phyloP scores from a whole-genome alignment of 2,113 vertebrate species.

The Centropristis striata region DNA sequence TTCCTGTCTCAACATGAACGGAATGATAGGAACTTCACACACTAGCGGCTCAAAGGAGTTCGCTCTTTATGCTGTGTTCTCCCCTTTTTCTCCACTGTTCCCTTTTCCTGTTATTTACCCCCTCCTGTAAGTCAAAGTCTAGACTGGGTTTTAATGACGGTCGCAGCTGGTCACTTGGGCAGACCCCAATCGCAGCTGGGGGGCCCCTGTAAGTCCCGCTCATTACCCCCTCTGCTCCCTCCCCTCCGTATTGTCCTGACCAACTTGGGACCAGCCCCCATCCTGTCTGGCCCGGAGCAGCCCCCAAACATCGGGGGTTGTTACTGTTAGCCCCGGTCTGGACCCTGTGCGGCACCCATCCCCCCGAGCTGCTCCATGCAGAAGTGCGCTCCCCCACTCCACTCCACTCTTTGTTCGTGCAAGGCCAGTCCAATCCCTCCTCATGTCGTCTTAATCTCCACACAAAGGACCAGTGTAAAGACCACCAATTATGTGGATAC shows the following conservation, averaged over 20 bases:
- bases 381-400: conserved; percentile 59
- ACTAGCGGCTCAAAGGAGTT: conserved; percentile 51
- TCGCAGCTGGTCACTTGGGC: conserved; percentile 80
- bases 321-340: conserved; percentile 62
- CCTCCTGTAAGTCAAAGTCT: conserved; percentile 84
- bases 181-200: conserved; percentile 71
- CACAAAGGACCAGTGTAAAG: conserved; percentile 88
- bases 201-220: conserved; percentile 48
- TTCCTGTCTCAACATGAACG: conserved; percentile 85
- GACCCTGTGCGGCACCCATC: conserved; percentile 52
- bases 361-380: conserved; percentile 55
- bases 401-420: conserved; percentile 80
- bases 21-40: conserved; percentile 85
- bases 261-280: conserved; percentile 60
- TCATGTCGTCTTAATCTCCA: conserved; percentile 86
- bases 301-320: conserved; percentile 63
- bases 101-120: conserved; percentile 58
- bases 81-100: conserved; percentile 56
- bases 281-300: conserved; percentile 68
- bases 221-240: conserved; percentile 13
- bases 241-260: conserved; percentile 61
- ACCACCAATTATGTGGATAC: conserved; percentile 83
- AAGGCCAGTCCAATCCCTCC: conserved; percentile 81
- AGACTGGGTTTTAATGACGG: conserved; percentile 86
- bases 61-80: conserved; percentile 43